phyloP scores from a whole-genome alignment of 2,113 vertebrate genomes.

The Corapipo altera region DNA sequence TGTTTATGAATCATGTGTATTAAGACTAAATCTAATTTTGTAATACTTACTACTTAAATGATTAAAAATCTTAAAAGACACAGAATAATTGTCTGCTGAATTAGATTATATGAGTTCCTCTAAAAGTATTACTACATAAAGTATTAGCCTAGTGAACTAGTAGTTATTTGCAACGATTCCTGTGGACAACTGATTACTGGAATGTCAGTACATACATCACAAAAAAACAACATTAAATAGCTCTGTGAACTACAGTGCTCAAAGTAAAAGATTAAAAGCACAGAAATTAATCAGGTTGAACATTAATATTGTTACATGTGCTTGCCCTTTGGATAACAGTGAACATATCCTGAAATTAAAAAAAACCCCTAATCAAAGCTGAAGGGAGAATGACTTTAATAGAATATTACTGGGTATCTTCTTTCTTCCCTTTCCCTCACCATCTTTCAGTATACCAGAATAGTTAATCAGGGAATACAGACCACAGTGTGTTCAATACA shows the following conservation, averaged over 20 bases:
- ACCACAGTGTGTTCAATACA: background rate
- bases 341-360: background rate
- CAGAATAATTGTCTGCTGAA: conserved; percentile 32
- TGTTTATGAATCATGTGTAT: background rate
- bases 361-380: background rate
- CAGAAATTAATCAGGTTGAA: background rate
- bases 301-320: background rate
- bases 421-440: background rate
- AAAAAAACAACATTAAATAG: background rate
- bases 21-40: conserved; percentile 8
- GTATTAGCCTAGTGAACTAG: conserved; percentile 7
- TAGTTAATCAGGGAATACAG: background rate
- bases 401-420: background rate
- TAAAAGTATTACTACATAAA: conserved; percentile 7
- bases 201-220: conserved; percentile 3
- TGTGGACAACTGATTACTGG: background rate
- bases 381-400: background rate
- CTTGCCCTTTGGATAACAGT: background rate
- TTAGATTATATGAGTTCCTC: background rate
- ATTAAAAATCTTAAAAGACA: conserved; percentile 31
- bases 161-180: background rate
- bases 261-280: conserved; percentile 10
- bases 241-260: background rate
- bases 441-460: background rate
- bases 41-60: conserved; percentile 9